Evolutionary conservation across 2,797 vertebrate genomes (phyloP), one percentile per base, ranked within the genome.

Genomic region (Gorsachius magnificus): DNA sequence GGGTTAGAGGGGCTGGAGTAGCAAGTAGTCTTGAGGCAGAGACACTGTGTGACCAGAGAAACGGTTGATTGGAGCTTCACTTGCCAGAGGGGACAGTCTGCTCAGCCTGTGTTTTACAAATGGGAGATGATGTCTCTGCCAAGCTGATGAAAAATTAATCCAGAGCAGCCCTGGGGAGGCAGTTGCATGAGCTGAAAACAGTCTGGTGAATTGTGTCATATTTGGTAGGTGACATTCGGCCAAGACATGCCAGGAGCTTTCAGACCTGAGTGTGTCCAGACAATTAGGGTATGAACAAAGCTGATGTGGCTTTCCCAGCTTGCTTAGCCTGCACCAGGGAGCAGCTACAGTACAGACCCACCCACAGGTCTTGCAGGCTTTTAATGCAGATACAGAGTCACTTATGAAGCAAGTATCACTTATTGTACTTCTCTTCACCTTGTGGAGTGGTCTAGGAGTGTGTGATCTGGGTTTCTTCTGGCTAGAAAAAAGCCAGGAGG

Each of bases 211-310:
- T 71, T 87, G 71, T 76, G 63, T 86, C 57, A 6, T 69, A 6
- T 87, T 92, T 91, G 48, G 45, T 91, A 75, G 92, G 64, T 71
- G 81, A 93, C 48, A 25, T 79, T 89, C 71, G 87, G 56, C 60
- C 63, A 77, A 76, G 60, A 35, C 26, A 12, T 25, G 43, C 46
- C 80, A 45, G 26, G 43, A 71, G 45, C 81, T 83, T 90, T 88
- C 81, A 89, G 56, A 84, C 57, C 43, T 35, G 56, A 63, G 28
- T 63, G 51, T 75, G 41, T 66, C 51, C 81, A 66, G 65, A 50
- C 43, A 31, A 1, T 74, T 51, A n/a, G 83, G 58, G 50, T 89
- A 8, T 35, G 60, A 72, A 51, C 74, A 80, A 89, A 92, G 81
- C 56, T 4, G 3, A 4, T 72, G 41, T 75, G 63, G 64, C 71